Evolutionary conservation across 2,888 invertebrate species (phyloP).

Genomic region (Pyrocoelia pectoralis): DNA sequence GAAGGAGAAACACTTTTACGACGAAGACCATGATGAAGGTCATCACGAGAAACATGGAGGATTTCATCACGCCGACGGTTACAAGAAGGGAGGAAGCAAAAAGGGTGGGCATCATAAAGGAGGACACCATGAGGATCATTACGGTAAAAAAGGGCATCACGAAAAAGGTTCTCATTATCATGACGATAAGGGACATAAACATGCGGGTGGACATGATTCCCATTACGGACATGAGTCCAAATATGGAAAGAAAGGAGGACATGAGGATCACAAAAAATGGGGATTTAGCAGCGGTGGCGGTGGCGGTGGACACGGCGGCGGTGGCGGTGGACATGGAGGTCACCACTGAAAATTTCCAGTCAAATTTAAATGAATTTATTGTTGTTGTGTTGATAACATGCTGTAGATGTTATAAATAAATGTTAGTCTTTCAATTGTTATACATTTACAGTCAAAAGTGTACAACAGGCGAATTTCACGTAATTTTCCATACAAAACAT

Average conservation of each 20-base stretch:
- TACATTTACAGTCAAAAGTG: slow-evolving; percentile 39
- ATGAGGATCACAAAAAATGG: slow-evolving; percentile 82
- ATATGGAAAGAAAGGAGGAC: slow-evolving; percentile 81
- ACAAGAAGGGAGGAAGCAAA: slow-evolving; percentile 82
- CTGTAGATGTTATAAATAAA: slow-evolving; percentile 14
- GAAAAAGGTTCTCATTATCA: slow-evolving; percentile 83
- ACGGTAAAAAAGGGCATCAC: slow-evolving; percentile 82
- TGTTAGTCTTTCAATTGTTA: slow-evolving; percentile 16
- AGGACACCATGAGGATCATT: slow-evolving; percentile 77
- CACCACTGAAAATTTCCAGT: slow-evolving; percentile 17
- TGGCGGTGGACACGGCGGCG: no score
- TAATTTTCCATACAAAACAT: no score
- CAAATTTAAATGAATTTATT: slow-evolving; percentile 16
- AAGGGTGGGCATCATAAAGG: slow-evolving; percentile 85
- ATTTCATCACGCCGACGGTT: slow-evolving; percentile 80
- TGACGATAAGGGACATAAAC: slow-evolving; percentile 82
- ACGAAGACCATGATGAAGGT: slow-evolving; percentile 83
- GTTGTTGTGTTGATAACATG: slow-evolving; percentile 24
- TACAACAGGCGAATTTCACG: slow-evolving; percentile 38
- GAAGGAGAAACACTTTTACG: slow-evolving; percentile 87
- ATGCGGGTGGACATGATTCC: slow-evolving; percentile 78
- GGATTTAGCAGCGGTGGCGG: slow-evolving; percentile 68
- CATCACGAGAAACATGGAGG: slow-evolving; percentile 85
- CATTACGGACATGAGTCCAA: slow-evolving; percentile 78
- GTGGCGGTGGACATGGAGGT: no score